These are phyloP conservation scores for Cephonodes hylas DNA, from an alignment of 2,888 invertebrate species.

Conservation along the genomic window DNA sequence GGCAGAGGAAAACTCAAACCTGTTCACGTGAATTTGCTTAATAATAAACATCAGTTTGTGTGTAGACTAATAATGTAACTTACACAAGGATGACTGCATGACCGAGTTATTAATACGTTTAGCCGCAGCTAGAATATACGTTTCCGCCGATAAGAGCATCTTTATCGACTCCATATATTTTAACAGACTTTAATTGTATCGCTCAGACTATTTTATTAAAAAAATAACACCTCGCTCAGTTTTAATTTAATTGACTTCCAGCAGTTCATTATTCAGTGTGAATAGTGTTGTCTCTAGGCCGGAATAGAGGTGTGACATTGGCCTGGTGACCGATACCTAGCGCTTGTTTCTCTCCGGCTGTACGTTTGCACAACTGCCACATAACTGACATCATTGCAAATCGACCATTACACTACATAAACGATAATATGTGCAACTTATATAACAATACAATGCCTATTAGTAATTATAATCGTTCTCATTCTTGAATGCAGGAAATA, in stretches of 20 bases:
- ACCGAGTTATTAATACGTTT: not conserved
- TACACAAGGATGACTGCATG: not conserved
- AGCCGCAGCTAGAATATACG: not conserved
- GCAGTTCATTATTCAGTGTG: not conserved
- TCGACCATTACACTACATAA: not conserved
- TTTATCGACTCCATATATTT: not conserved
- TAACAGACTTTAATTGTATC: not conserved
- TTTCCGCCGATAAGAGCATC: constrained; percentile 8
- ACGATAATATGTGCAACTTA: constrained; percentile 16
- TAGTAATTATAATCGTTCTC: constrained; percentile 17
- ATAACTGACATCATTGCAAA: not conserved
- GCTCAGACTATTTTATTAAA: not conserved
- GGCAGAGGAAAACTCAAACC: not conserved
- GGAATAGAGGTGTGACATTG: constrained; percentile 55
- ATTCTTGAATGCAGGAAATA: constrained; percentile 24
- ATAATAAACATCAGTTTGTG: not conserved
- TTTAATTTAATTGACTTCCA: not conserved
- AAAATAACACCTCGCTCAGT: not conserved
- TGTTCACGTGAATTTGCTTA: not conserved
- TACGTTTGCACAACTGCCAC: constrained; percentile 51
- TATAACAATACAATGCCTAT: constrained; percentile 23
- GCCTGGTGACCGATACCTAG: constrained; percentile 58
- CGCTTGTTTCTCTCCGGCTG: constrained; percentile 31
- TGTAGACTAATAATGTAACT: not conserved
- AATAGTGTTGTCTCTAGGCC: constrained; percentile 13